Base-by-base conservation (phyloP, 1,140 invertebrate species). In the Zaprionus gabonicus region DNA sequence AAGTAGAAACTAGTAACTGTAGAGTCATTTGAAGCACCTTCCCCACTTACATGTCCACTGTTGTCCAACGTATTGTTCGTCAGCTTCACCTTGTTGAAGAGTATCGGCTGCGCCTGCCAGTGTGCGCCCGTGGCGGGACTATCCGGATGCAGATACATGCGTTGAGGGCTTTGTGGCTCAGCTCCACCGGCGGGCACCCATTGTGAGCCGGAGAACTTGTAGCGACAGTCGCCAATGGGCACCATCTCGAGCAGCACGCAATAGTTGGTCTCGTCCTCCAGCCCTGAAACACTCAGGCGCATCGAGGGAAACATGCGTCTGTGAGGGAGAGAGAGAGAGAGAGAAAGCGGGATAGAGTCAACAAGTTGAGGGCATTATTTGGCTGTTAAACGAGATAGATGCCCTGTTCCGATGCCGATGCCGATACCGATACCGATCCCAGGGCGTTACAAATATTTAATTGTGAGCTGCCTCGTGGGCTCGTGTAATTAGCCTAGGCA, bases 261-360 rank as follows among this genome's bases (percentile, higher is more conserved):
- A 93, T 99, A 98, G 82, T 95, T 95, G 12, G 95, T 94, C 4
- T 96, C 95, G 1, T 96, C 95, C 71, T 98, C 96, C 66, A 98
- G 93, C 4, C 97, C 97, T 3, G 93, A 93, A 0, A 97, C 93
- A 0, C 94, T 94, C 1, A 97, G 86, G 68, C 96, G 94, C 23
- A 97, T 92, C 0, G 96, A 95, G 2, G 97, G 97, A 86, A 98
- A 98, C 96, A 98, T 97, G 15, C 97, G 95, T 90, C 98, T 99
- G 94, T 4, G 82, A 78, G 87, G 72, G 36, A 7, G 25, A 67
- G 36, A 27, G n/a, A 12, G 9, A 28, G 7, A 27, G 59, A 20
- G 38, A 95, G 41, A 25, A 55, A 38, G 46, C 53, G 9, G 66
- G 51, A 73, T 73, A 77, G 25, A 78, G 71, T 58, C 53, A 78